Percentiles rank a stretch among this genome's conserved stretches.
These are phyloP conservation scores for Sebastiscus tertius DNA, from an alignment of 2,797 vertebrate genomes.

Conservation along the genomic window DNA sequence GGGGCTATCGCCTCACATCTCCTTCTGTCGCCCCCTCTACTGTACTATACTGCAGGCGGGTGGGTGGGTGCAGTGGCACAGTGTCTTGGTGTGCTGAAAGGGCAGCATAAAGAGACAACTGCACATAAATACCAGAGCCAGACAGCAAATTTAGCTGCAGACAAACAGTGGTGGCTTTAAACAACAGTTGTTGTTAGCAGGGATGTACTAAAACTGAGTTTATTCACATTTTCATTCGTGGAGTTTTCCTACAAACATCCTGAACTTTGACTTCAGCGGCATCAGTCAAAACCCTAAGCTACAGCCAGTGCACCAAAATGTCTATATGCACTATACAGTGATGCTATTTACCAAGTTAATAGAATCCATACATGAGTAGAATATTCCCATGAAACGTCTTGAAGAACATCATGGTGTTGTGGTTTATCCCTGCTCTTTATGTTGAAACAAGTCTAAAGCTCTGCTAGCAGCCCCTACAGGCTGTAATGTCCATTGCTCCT, in stretches of 20 bases:
- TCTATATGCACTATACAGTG: not conserved
- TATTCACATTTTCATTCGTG: not conserved
- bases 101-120: conserved; percentile 52
- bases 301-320: not conserved
- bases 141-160: conserved; percentile 41
- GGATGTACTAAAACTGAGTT: not conserved
- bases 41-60: conserved; percentile 64
- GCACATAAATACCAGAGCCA: conserved; percentile 52
- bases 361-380: not conserved
- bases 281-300: not conserved
- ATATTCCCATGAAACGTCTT: not conserved
- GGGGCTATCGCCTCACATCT: conserved; percentile 90
- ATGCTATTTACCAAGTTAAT: not conserved
- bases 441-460: conserved; percentile 5
- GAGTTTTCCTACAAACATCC: not conserved
- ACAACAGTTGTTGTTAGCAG: not conserved
- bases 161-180: conserved; percentile 30
- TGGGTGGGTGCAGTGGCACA: conserved; percentile 64
- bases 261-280: not conserved
- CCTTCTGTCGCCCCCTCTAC: conserved; percentile 81
- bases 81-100: conserved; percentile 57
- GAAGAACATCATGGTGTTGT: not conserved
- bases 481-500: not conserved
- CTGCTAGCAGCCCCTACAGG: conserved; percentile 46
- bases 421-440: not conserved